Base-by-base conservation (phyloP, 2,797 vertebrate species). In the Gymnocypris eckloni region DNA sequence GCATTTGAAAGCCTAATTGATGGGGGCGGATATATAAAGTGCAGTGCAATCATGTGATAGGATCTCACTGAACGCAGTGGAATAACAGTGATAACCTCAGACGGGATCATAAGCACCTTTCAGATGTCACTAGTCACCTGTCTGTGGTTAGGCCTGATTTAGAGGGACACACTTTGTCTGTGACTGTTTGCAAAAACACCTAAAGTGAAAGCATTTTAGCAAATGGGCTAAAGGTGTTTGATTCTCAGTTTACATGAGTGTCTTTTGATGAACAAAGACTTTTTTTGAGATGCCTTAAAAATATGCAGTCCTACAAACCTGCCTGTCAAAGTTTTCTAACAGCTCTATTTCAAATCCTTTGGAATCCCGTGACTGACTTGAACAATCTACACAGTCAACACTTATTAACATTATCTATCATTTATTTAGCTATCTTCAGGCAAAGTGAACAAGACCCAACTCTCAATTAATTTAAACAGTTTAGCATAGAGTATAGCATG, bases 91-190 rank as follows among this genome's bases (percentile, higher is more conserved):
- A 90, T 87, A 80, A 87, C 64, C 81, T 87, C 71, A 83, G 87
- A 86, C 71, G 87, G 82, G 64, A 87, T 89, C 87, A 89, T 89
- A 86, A 90, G 81, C 86, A 86, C 81, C 83, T 88, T 86, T 87
- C 87, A 89, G 76, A 81, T 84, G 73, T 81, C 86, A 79, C 70
- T 64, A 83, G 54, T 75, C 54, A 88, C 75, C 79, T 76, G 5
- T 18, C 5, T 50, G 22, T 25, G 70, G 54, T 77, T 54, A 43
- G 73, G 66, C 5, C 25, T 39, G 22, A 39, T 79, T 48, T 61
- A 88, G 25, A 81, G 33, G 50, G 67, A 87, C 56, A 83, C 61
- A 61, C 15, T 70, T 9, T 56, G 50, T 54, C 59, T 48, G 28
- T 85, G 43, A 59, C 39, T 76, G 22, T 59, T 56, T 48, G 67